Evolutionary conservation across 2,113 vertebrate species (phyloP), one percentile per base, ranked within the genome.

Genomic region (Datnioides undecimradiatus): DNA sequence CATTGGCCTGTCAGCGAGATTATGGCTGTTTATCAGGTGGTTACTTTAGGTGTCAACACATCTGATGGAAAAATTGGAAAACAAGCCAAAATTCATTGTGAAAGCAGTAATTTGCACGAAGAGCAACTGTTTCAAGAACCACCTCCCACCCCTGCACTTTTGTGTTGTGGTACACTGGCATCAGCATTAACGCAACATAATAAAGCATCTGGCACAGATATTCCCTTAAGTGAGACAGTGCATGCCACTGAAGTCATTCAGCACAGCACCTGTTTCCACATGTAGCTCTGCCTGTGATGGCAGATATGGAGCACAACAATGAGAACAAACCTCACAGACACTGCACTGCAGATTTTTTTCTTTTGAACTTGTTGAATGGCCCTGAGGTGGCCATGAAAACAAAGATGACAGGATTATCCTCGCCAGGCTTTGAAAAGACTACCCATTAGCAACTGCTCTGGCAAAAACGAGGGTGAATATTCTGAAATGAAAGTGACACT

Each of bases 321-420:
- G 0, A 80, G 40, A 70, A 63, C 8, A 6, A 86, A 68, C 54
- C 78, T 79, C 54, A 51, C 59, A 62, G 85, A 83, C 63, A 48
- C 60, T n/a, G 58, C 59, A 68, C n/a, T 64, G 55, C 77, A 73
- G 38, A 58, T 65, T 62, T 52, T 57, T 51, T 69, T 66, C 40
- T 78, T 85, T 87, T 88, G 66, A 88, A 87, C 84, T 76, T 75
- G 73, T 62, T 82, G 43, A 88, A 83, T 78, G 59, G 76, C 76
- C 80, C 74, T 83, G 67, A 90, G 81, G 81, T 87, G 70, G 79
- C 87, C 84, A 36, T 62, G 79, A 88, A 91, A 88, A 89, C 73
- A 84, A 88, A 88, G 79, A 86, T 80, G 86, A 86, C 78, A 83
- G 80, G 76, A 89, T 84, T 87, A 83, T 85, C 73, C 73, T 88